A percentile compares a stretch with the other conserved stretches of the same genome.
Evolutionary conservation across 2,113 vertebrate species (phyloP).

Genomic region (human): GRCh38 chr13:72665001-72665500

Average conservation of each 20-base stretch:
- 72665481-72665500: slow-evolving; percentile 35
- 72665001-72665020: background rate
- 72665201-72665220: background rate
- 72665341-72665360: background rate
- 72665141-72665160: background rate
- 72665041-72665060: background rate
- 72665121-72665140: background rate
- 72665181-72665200: background rate
- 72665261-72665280: background rate
- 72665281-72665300: background rate
- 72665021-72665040: background rate
- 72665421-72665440: slow-evolving; percentile 30
- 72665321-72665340: background rate
- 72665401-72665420: slow-evolving; percentile 35
- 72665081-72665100: background rate
- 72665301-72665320: background rate
- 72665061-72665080: background rate
- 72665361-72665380: background rate
- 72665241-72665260: background rate
- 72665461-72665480: slow-evolving; percentile 56
- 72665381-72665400: background rate
- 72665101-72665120: background rate
- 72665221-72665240: background rate
- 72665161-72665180: no score
- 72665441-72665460: slow-evolving; percentile 52